Evolutionary conservation across 2,113 vertebrate species (phyloP).

Genomic region (Ochotona curzoniae): DNA sequence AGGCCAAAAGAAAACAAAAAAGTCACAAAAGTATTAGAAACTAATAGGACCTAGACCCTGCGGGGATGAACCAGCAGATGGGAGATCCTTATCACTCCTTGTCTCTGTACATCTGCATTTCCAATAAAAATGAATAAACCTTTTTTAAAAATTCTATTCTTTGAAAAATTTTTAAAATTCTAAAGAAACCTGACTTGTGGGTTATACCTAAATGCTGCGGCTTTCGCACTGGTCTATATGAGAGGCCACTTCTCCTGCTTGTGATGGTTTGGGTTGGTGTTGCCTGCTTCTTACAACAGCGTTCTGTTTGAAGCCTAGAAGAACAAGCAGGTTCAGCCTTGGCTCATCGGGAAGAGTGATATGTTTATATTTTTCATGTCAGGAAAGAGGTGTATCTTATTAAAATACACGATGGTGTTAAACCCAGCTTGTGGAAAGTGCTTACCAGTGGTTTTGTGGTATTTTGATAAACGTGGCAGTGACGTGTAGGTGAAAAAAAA

Average conservation of each 20-base stretch:
- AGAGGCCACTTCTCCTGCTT: slow-evolving; percentile 39
- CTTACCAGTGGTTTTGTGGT: slow-evolving; percentile 49
- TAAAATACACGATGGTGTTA: slow-evolving; percentile 52
- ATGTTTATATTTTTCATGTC: slow-evolving; percentile 53
- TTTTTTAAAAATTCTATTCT: background rate
- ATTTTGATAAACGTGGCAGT: slow-evolving; percentile 36
- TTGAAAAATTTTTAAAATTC: slow-evolving; percentile 48
- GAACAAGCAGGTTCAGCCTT: background rate
- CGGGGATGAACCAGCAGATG: too few species aligned
- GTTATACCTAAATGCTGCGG: slow-evolving; percentile 56
- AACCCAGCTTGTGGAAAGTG: slow-evolving; percentile 48
- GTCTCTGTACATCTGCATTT: too few species aligned
- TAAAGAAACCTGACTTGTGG: slow-evolving; percentile 60
- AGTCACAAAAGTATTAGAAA: background rate
- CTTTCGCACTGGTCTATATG: slow-evolving; percentile 41
- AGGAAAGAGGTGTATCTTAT: background rate
- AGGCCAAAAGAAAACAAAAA: background rate
- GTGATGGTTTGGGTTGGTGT: slow-evolving; percentile 58
- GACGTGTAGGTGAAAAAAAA: slow-evolving; percentile 53
- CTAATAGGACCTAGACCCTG: background rate
- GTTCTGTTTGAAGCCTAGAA: slow-evolving; percentile 62
- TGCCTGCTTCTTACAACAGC: slow-evolving; percentile 53
- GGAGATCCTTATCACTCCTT: too few species aligned
- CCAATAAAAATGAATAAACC: too few species aligned
- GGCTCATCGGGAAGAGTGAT: background rate